These are phyloP conservation scores for Tiliacea aurago DNA, from an alignment of 2,888 invertebrate genomes.

Conservation along the genomic window DNA sequence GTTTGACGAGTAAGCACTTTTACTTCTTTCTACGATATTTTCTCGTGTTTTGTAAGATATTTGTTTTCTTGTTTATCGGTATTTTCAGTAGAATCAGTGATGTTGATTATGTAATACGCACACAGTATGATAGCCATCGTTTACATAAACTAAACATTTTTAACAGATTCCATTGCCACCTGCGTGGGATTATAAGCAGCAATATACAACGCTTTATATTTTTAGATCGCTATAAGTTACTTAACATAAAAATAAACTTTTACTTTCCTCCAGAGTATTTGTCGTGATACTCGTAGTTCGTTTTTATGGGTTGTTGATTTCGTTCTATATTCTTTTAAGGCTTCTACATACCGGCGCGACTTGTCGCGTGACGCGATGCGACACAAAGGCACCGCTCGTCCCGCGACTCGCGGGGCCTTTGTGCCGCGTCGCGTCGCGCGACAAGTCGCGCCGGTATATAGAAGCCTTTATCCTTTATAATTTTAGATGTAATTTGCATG, in stretches of 20 bases:
- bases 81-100: background rate
- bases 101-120: constrained; percentile 6
- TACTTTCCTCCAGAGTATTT: constrained; percentile 27
- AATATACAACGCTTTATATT: constrained; percentile 4
- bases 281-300: constrained; percentile 11
- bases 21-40: constrained; percentile 4
- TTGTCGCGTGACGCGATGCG: too few species aligned
- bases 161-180: background rate
- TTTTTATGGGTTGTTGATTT: constrained; percentile 22
- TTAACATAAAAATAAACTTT: constrained; percentile 22
- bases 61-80: constrained; percentile 1
- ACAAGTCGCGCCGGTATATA: too few species aligned
- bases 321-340: constrained; percentile 20
- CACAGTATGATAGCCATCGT: constrained; percentile 1
- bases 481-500: constrained; percentile 45
- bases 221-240: constrained; percentile 9
- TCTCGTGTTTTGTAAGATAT: background rate
- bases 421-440: too few species aligned
- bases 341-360: too few species aligned
- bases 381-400: too few species aligned
- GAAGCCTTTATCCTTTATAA: too few species aligned
- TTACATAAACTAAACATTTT: constrained; percentile 28
- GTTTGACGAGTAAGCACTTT: constrained; percentile 24
- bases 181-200: constrained; percentile 23
- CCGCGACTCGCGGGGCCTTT: too few species aligned